A percentile compares a stretch with the other conserved stretches of the same genome.
Conservation (phyloP, 1,140 invertebrate genomes). For the Drosophila nannoptera region DNA sequence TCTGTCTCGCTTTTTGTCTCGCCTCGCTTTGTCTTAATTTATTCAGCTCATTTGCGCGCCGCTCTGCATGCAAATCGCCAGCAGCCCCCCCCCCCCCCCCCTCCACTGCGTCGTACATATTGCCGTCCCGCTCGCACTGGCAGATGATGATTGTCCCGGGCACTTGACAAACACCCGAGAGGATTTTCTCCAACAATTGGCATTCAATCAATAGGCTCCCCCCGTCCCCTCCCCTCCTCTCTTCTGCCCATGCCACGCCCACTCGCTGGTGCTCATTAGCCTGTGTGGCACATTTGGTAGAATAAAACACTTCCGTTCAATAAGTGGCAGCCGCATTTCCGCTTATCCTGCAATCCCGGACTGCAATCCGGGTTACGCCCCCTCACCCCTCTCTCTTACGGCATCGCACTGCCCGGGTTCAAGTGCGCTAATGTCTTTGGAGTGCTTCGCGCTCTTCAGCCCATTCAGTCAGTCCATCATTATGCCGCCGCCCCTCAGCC, state of each 20-base stretch:
- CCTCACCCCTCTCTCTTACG: neutral
- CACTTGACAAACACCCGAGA: constrained; percentile 74
- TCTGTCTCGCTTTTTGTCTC: constrained; percentile 5
- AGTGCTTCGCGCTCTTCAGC: constrained; percentile 73
- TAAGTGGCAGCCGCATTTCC: constrained; percentile 71
- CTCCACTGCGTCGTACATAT: neutral
- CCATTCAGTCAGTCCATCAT: constrained; percentile 16
- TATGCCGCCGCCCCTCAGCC: constrained; percentile 49
- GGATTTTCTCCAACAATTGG: constrained; percentile 46
- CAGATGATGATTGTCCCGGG: constrained; percentile 2
- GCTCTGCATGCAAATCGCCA: constrained; percentile 61
- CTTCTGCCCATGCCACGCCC: neutral
- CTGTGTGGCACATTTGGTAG: constrained; percentile 39
- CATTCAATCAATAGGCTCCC: constrained; percentile 50
- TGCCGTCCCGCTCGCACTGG: constrained; percentile 12
- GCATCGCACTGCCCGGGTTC: constrained; percentile 19
- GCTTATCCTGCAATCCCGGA: constrained; percentile 32
- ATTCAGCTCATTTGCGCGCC: constrained; percentile 64
- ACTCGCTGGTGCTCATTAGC: constrained; percentile 50
- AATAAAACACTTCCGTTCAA: constrained; percentile 69
- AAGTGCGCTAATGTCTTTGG: constrained; percentile 76
- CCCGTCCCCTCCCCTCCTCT: neutral
- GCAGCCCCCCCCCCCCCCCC: neutral
- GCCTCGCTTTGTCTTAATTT: constrained; percentile 57
- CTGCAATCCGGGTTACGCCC: neutral